Evolutionary conservation across 2,888 invertebrate genomes (phyloP).

Genomic region (Oconnorella tubifera): DNA sequence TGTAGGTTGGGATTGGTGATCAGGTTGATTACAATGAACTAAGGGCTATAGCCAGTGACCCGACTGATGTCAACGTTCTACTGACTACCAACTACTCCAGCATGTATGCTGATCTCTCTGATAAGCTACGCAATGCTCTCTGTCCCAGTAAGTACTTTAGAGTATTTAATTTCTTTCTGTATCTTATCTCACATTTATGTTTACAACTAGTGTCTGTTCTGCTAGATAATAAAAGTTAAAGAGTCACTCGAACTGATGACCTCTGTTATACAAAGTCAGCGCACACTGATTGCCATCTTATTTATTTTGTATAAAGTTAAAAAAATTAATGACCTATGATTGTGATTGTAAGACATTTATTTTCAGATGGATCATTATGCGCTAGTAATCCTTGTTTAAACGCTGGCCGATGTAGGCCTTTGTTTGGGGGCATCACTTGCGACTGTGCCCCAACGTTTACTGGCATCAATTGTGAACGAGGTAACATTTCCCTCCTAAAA

Average conservation of each 20-base stretch:
- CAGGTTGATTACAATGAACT: constrained; percentile 39
- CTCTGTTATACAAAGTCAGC: too few relatives aligned
- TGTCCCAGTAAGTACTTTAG: constrained; percentile 41
- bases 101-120: constrained; percentile 15
- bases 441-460: constrained; percentile 43
- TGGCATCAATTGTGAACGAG: constrained; percentile 47
- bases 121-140: constrained; percentile 18
- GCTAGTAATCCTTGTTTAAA: constrained; percentile 26
- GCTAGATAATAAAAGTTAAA: too few relatives aligned
- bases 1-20: constrained; percentile 25
- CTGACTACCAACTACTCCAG: constrained; percentile 18
- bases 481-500: too few relatives aligned
- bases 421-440: constrained; percentile 47
- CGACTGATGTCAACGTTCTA: constrained; percentile 35
- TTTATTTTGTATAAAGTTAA: too few relatives aligned
- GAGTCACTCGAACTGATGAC: too few relatives aligned
- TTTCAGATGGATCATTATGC: not conserved
- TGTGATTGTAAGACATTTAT: too few relatives aligned
- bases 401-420: constrained; percentile 45
- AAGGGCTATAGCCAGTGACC: constrained; percentile 42
- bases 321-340: too few relatives aligned
- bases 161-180: not conserved
- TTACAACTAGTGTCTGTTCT: too few relatives aligned
- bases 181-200: too few relatives aligned
- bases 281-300: too few relatives aligned